Evolutionary conservation across 2,888 invertebrate species (phyloP).

Genomic region (Andrena fulva): DNA sequence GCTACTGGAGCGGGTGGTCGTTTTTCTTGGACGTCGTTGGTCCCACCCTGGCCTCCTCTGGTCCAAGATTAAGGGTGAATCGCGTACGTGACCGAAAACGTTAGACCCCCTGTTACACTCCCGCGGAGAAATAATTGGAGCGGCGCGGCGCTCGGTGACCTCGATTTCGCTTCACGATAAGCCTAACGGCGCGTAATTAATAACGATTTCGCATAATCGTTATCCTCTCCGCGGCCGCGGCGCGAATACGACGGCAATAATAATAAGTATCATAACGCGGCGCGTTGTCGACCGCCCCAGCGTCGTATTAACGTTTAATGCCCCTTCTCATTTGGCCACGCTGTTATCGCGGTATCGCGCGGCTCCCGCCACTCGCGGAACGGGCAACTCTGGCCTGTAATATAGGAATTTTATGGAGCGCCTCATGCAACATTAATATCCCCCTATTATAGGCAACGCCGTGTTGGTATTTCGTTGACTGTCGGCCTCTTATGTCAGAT

Average conservation of each 20-base stretch:
- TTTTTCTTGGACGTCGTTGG: conserved; percentile 30
- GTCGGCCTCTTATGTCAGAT: neutral
- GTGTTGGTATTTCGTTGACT: conserved; percentile 19
- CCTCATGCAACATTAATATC: conserved; percentile 31
- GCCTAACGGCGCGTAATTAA: conserved; percentile 56
- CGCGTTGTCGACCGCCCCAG: conserved; percentile 26
- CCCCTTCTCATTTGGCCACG: conserved; percentile 33
- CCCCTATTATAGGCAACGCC: neutral
- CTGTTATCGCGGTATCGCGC: conserved; percentile 42
- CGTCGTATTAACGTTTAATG: conserved; percentile 32
- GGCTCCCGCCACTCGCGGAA: conserved; percentile 10
- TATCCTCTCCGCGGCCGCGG: conserved; percentile 22
- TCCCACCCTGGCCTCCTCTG: conserved; percentile 6
- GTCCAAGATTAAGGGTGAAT: conserved; percentile 47
- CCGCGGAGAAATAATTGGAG: conserved; percentile 49
- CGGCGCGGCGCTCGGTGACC: conserved; percentile 32
- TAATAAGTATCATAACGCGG: conserved; percentile 46
- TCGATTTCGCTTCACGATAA: conserved; percentile 59
- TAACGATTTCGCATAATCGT: conserved; percentile 63
- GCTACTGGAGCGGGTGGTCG: conserved; percentile 7
- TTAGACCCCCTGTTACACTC: neutral
- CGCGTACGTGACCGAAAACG: conserved; percentile 44
- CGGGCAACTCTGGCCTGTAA: conserved; percentile 17
- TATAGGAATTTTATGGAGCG: conserved; percentile 24
- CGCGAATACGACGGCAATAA: conserved; percentile 35